Evolutionary conservation across 1,140 invertebrate species (phyloP).

Genomic region (Alviniconcha marisindica): DNA sequence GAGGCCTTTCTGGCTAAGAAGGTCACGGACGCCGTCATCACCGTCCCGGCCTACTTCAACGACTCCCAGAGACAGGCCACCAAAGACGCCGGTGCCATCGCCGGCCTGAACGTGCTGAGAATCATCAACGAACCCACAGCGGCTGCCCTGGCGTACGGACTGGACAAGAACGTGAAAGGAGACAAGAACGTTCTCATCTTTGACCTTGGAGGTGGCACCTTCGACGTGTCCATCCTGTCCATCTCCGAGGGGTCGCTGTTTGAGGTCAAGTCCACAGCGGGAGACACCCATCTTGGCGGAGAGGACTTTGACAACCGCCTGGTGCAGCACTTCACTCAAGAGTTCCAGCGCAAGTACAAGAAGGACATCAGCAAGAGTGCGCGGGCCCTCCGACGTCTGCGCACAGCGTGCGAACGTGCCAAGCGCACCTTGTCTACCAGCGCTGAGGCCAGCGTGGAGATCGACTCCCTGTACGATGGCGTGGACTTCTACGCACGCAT

Average conservation of each 20-base stretch:
- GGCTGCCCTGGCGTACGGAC: slow-evolving; percentile 77
- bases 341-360: slow-evolving; percentile 71
- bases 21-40: slow-evolving; percentile 56
- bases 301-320: slow-evolving; percentile 80
- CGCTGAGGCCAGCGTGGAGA: slow-evolving; percentile 79
- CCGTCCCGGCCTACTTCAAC: slow-evolving; percentile 77
- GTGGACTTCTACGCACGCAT: slow-evolving; percentile 78
- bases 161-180: slow-evolving; percentile 78
- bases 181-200: slow-evolving; percentile 66
- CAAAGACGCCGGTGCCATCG: slow-evolving; percentile 79
- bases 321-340: slow-evolving; percentile 90
- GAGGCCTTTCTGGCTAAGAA: slow-evolving; percentile 87
- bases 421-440: slow-evolving; percentile 76
- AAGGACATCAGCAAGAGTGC: slow-evolving; percentile 64
- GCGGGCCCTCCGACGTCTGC: slow-evolving; percentile 73
- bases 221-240: slow-evolving; percentile 67
- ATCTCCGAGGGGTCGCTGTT: slow-evolving; percentile 73
- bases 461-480: slow-evolving; percentile 81
- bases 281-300: slow-evolving; percentile 80
- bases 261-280: slow-evolving; percentile 87
- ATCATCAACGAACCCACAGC: slow-evolving; percentile 79
- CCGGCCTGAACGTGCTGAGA: slow-evolving; percentile 80
- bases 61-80: slow-evolving; percentile 77
- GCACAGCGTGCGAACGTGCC: slow-evolving; percentile 84
- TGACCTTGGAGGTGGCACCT: slow-evolving; percentile 67